Evolutionary conservation across 2,888 invertebrate genomes (phyloP).

Genomic region (Brenthis ino): DNA sequence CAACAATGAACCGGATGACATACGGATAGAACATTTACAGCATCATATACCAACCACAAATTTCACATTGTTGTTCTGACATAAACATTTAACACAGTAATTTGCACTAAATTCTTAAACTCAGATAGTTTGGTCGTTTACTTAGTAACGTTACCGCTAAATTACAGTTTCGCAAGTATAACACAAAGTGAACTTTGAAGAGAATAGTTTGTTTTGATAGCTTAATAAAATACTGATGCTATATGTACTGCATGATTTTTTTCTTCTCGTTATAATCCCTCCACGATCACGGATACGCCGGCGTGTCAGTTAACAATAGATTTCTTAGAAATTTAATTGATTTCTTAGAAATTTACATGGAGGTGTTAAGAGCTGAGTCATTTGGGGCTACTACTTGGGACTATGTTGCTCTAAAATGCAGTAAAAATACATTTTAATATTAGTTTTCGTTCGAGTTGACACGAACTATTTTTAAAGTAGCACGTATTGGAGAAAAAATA

Average conservation of each 20-base stretch:
- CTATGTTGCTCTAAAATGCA: too few species aligned
- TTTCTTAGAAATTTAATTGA: too few species aligned
- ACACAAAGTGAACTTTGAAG: conserved; percentile 24
- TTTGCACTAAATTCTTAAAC: conserved; percentile 26
- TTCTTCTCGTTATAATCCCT: too few species aligned
- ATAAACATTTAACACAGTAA: conserved; percentile 21
- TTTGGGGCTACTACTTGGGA: too few species aligned
- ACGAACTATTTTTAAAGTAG: too few species aligned
- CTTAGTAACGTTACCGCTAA: conserved; percentile 25
- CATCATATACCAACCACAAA: conserved; percentile 1
- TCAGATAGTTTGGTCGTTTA: conserved; percentile 21
- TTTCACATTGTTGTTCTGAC: conserved; percentile 9
- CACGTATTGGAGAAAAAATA: too few species aligned
- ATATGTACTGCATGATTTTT: neutral
- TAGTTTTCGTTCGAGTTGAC: too few species aligned
- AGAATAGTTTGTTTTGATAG: conserved; percentile 25
- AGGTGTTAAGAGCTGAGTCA: too few species aligned
- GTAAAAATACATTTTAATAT: too few species aligned
- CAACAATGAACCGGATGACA: neutral
- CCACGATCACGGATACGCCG: too few species aligned
- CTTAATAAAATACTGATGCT: conserved; percentile 5
- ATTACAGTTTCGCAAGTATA: conserved; percentile 24
- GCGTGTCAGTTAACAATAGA: too few species aligned
- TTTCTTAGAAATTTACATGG: too few species aligned
- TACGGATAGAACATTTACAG: neutral